phyloP scores from a whole-genome alignment of 2,797 vertebrate species.

The Rhabdophis nuchalis region DNA sequence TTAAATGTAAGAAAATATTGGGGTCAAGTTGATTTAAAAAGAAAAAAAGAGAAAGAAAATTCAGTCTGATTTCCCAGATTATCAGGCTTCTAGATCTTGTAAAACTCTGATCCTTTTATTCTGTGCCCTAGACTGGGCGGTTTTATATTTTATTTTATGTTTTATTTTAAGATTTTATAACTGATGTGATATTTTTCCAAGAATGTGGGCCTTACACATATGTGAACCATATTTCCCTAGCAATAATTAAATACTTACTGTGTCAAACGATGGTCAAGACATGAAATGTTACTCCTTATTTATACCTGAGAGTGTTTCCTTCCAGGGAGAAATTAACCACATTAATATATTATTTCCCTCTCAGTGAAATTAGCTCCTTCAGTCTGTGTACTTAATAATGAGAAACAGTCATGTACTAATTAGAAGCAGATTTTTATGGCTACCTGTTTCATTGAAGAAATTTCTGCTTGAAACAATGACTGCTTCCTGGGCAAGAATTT shows the following conservation, averaged over 20 bases:
- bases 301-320: constrained; percentile 25
- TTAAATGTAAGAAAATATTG: background rate
- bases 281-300: constrained; percentile 15
- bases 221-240: background rate
- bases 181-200: background rate
- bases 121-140: background rate
- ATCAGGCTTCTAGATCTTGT: background rate
- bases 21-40: background rate
- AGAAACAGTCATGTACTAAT: constrained; percentile 1
- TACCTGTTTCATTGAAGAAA: constrained; percentile 21
- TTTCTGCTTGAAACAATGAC: constrained; percentile 8
- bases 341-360: constrained; percentile 12
- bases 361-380: constrained; percentile 32
- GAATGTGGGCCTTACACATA: background rate
- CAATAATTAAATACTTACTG: constrained; percentile 15
- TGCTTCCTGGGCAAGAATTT: background rate
- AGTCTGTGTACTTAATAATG: constrained; percentile 21
- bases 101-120: background rate
- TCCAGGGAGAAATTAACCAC: constrained; percentile 13
- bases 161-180: background rate
- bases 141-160: background rate
- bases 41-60: background rate
- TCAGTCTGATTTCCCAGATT: background rate
- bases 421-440: constrained; percentile 7
- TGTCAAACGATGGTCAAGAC: constrained; percentile 16